Percentiles rank a stretch among this genome's conserved stretches.
phyloP scores from a whole-genome alignment of 1,140 invertebrate genomes.

The Mizuhopecten yessoensis region DNA sequence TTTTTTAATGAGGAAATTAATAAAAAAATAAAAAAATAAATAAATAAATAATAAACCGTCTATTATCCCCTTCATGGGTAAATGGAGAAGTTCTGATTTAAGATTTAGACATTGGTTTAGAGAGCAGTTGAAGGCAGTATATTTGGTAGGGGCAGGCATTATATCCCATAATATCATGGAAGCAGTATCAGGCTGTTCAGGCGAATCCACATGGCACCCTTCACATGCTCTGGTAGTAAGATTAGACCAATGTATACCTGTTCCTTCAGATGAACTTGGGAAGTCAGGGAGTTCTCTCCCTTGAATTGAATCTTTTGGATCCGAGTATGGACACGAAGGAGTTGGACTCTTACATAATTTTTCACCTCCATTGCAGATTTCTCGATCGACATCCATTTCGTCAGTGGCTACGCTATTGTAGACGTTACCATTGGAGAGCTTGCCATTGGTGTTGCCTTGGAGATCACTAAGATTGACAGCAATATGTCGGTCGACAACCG shows the following conservation, averaged over 20 bases:
- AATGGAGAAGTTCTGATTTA: not conserved
- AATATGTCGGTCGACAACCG: conserved; percentile 77
- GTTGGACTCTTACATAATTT: conserved; percentile 68
- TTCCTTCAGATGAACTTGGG: conserved; percentile 67
- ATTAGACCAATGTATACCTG: conserved; percentile 26
- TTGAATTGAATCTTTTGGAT: conserved; percentile 85
- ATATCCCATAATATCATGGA: not conserved
- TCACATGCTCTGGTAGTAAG: not conserved
- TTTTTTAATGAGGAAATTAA: too few relatives aligned
- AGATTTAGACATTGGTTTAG: not conserved
- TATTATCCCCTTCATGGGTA: too few relatives aligned
- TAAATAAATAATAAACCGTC: not conserved
- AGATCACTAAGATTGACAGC: conserved; percentile 80
- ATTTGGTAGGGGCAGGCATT: conserved; percentile 2
- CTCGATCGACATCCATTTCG: conserved; percentile 82
- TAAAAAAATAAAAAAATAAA: too few relatives aligned
- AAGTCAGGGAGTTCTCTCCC: conserved; percentile 78
- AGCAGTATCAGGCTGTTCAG: conserved; percentile 27
- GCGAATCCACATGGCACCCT: conserved; percentile 36
- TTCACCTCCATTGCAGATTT: conserved; percentile 72
- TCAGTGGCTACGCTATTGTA: conserved; percentile 85
- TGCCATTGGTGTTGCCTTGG: conserved; percentile 79
- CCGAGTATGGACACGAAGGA: conserved; percentile 85
- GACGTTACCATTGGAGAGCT: conserved; percentile 85
- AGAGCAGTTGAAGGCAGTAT: conserved; percentile 3